Evolutionary conservation across 37 sponge, comb jelly and placozoan species (phyloP).

Genomic region (Axinella damicornis): DNA sequence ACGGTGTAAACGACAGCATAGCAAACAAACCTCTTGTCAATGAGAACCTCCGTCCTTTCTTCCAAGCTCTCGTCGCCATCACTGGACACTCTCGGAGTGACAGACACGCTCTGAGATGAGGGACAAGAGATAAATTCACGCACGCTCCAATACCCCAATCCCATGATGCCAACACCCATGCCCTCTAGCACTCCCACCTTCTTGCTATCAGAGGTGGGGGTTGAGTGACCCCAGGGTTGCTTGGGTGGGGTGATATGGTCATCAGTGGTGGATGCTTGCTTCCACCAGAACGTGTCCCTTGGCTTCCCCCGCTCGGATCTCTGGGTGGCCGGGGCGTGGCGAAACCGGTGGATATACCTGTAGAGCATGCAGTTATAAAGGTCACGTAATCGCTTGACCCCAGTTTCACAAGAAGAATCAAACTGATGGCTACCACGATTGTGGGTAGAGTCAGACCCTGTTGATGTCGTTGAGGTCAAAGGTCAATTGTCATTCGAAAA

Average conservation of each 20-base stretch:
- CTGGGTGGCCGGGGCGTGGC: slow-evolving; percentile 37
- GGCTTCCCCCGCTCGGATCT: slow-evolving; percentile 8
- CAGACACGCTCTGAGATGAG: neutral
- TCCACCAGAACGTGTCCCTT: slow-evolving; percentile 37
- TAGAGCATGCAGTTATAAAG: too few relatives aligned
- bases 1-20: too few relatives aligned
- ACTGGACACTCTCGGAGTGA: neutral
- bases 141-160: too few relatives aligned
- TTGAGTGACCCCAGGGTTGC: slow-evolving; percentile 10
- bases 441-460: too few relatives aligned
- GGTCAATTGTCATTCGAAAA: neutral
- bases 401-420: too few relatives aligned
- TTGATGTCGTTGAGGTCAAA: too few relatives aligned
- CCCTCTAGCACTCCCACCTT: too few relatives aligned
- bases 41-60: neutral
- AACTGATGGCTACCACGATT: too few relatives aligned
- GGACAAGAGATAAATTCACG: neutral
- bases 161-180: too few relatives aligned
- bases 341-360: slow-evolving; percentile 60
- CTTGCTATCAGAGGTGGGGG: neutral
- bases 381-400: too few relatives aligned
- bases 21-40: neutral
- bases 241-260: neutral
- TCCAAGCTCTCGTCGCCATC: too few relatives aligned
- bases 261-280: neutral